Base-by-base conservation (phyloP, 1,140 invertebrate genomes). In the Rhynchophorus ferrugineus region DNA sequence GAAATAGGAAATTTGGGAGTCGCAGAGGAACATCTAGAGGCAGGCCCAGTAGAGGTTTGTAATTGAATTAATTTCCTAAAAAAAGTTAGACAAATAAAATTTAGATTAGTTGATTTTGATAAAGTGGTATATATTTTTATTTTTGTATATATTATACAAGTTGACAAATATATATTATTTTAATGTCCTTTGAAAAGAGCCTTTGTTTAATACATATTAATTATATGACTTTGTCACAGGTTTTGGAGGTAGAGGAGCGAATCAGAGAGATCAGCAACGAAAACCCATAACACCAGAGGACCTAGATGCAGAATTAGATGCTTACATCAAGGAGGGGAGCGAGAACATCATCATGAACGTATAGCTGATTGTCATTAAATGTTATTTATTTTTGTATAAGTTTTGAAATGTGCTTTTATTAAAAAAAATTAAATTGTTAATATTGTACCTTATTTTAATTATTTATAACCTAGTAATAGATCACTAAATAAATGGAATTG, bases 241-340 rank as follows among this genome's bases (percentile, higher is more conserved):
- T 51, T n/a, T n/a, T n/a, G 54, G 70, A 55, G 75, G 79, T 37
- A 73, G 76, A n/a, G 66, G 72, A n/a, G 67, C 76, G n/a, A 73
- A 69, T 48, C 68, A 70, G 19, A 65, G 78, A 42, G 74, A 77
- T 20, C 73, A 74, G 59, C 67, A 68, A 51, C 69, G 73, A 44
- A 73, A 78, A 53, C 73, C 76, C 21, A 85, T 87, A 19, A 94
- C 91, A 38, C 89, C 90, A 24, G 92, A 93, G 74, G 89, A 95
- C 74, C 73, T 96, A 36, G 91, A 96, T 73, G 91, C 91, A 20
- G 90, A 96, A 73, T 73, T 96, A 47, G 93, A 95, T 73, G 90
- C 90, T 37, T 96, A 95, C 73, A 87, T 89, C 54, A 92, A 91
- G 74, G 87, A 89, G 79, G 84, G 89, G 69, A 87, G 86, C 72